A percentile compares a stretch with the other conserved stretches of the same genome.
Evolutionary conservation across 2,888 invertebrate species (phyloP).

Genomic region (Drosophila acutilabella): DNA sequence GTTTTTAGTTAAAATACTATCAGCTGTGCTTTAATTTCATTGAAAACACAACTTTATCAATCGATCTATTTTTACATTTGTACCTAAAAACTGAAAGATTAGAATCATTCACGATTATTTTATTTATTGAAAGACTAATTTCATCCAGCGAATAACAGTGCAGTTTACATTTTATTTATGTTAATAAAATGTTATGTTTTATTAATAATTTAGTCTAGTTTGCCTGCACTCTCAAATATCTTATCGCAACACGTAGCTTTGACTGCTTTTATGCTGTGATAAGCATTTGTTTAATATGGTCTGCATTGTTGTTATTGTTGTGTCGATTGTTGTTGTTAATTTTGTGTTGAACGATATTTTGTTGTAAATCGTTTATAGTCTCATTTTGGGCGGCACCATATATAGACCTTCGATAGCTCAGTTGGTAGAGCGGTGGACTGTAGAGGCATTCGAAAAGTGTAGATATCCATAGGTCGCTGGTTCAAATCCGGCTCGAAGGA

Average conservation of each 20-base stretch:
- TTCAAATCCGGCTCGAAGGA: constrained; percentile 80
- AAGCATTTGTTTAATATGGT: constrained; percentile 51
- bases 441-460: constrained; percentile 40
- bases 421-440: constrained; percentile 81
- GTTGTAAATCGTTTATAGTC: constrained; percentile 9
- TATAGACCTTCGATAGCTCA: constrained; percentile 77
- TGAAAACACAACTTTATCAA: neutral
- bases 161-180: constrained; percentile 21
- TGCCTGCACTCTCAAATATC: constrained; percentile 34
- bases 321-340: constrained; percentile 15
- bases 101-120: neutral
- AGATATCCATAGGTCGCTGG: constrained; percentile 79
- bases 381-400: constrained; percentile 2
- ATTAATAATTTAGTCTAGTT: constrained; percentile 18
- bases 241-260: constrained; percentile 45
- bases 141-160: no score
- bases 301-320: constrained; percentile 17
- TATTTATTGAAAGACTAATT: no score
- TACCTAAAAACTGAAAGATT: neutral
- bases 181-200: constrained; percentile 10
- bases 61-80: no score
- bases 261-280: constrained; percentile 54
- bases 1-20: neutral
- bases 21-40: no score
- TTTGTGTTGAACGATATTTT: constrained; percentile 14